Evolutionary conservation across 1,140 invertebrate genomes (phyloP), one percentile per base, ranked within the genome.

Genomic region (Catajapyx aquilonaris): DNA sequence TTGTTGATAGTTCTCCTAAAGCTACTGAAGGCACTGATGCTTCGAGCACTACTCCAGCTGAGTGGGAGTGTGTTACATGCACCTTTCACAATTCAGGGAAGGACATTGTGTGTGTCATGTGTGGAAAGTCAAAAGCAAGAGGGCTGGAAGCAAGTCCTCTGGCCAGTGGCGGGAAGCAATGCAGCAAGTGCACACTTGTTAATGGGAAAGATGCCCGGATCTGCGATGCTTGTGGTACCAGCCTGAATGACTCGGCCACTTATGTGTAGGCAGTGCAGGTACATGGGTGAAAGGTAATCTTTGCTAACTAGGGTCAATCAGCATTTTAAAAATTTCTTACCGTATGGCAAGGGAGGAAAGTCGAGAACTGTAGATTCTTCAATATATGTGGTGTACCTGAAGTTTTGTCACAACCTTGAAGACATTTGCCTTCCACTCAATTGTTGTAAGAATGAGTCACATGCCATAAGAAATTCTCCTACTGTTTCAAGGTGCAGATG

Each of bases 171-270:
- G 78, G 78, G 0, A 64, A 71, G 21, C 70, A 81, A 49, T 84
- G 79, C 49, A 70, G 69, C 1, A 59, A 68, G 20, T 84, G 79
- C 52, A 84, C 78, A n/a, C 54, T 79, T 10, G 73, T 81, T n/a
- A 83, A 84, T 53, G 65, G 68, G 16, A 69, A 71, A 52, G 67
- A 68, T 36, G 69, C 67, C 4, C 59, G 57, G 19, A 51, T 49
- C 4, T 81, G 79, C 50, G 68, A 69, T 37, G 78, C 70, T 16
- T 84, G 79, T 58, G 61, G 61, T 11, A 56, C 60, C 16, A 71
- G 66, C 52, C 60, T 81, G 17, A 65, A 74, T 53, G 68, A 78
- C 57, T 81, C 76, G 38, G 75, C 77, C 23, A 81, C 76, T 35
- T 81, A 79, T 50, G 78, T 78, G 50, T 68, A 55, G 48, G 51